Conservation (phyloP, 2,888 invertebrate species). For the Drymonia ruficornis region DNA sequence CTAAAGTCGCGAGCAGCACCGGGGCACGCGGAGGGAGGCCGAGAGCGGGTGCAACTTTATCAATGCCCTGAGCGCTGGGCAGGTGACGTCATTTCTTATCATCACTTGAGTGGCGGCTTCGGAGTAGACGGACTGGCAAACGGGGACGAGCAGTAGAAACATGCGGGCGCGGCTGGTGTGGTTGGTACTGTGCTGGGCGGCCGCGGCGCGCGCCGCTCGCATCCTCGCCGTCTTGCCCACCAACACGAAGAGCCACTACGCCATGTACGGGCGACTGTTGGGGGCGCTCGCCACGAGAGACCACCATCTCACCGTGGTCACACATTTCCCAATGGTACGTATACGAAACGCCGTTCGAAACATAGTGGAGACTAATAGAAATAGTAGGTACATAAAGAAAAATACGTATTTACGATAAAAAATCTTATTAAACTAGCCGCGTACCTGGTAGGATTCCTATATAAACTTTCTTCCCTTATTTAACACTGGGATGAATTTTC, state of each 20-base stretch:
- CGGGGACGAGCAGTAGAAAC: constrained; percentile 61
- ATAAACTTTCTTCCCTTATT: too few species aligned
- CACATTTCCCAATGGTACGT: constrained; percentile 80
- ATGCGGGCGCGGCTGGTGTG: constrained; percentile 71
- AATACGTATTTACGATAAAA: too few species aligned
- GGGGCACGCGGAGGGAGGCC: constrained; percentile 12
- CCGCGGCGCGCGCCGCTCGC: constrained; percentile 62
- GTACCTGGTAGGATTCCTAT: too few species aligned
- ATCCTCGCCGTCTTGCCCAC: constrained; percentile 78
- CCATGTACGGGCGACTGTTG: constrained; percentile 79
- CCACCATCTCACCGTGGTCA: constrained; percentile 76
- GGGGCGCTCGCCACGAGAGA: constrained; percentile 70
- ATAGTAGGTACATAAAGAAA: too few species aligned
- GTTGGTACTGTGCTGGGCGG: constrained; percentile 52
- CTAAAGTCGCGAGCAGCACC: constrained; percentile 9
- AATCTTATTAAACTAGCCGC: too few species aligned
- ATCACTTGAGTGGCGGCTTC: constrained; percentile 35
- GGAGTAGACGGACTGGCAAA: constrained; percentile 50
- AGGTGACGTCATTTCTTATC: constrained; percentile 56
- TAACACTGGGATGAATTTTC: too few species aligned
- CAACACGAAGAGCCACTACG: constrained; percentile 81
- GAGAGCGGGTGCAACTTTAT: constrained; percentile 25
- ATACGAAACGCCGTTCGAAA: constrained; percentile 12
- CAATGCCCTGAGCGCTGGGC: constrained; percentile 8
- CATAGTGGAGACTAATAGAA: neutral